phyloP scores from a whole-genome alignment of 2,113 vertebrate genomes.

The Aegotheles bennettii region DNA sequence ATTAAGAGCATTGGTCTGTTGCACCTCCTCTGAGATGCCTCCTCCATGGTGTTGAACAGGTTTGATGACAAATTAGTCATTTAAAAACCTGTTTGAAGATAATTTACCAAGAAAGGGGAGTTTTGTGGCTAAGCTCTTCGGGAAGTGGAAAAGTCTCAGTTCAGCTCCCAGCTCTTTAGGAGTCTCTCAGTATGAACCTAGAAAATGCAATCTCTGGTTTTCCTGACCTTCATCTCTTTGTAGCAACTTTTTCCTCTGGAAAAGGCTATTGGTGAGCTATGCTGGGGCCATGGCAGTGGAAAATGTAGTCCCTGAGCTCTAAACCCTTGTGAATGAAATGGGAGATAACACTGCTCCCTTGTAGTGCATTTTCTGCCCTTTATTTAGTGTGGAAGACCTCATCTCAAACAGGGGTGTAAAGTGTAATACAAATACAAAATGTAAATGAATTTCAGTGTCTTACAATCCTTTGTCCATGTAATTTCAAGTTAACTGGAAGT shows the following conservation, averaged over 20 bases:
- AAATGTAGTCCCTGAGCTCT: not conserved
- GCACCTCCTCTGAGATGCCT: slow-evolving; percentile 26
- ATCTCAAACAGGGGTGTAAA: not conserved
- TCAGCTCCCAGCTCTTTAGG: not conserved
- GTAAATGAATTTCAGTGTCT: not conserved
- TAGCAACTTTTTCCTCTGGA: not conserved
- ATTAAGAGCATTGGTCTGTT: slow-evolving; percentile 36
- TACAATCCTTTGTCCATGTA: not conserved
- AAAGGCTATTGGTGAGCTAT: not conserved
- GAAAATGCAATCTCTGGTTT: not conserved
- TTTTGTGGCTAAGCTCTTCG: not conserved
- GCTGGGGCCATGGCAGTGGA: not conserved
- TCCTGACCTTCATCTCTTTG: not conserved
- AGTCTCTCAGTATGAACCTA: not conserved
- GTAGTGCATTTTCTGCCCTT: not conserved
- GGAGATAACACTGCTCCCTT: not conserved
- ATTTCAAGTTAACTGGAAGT: not conserved
- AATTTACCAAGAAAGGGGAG: not conserved
- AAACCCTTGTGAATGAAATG: not conserved
- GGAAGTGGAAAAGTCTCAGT: not conserved
- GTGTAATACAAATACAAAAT: not conserved
- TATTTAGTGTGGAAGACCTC: not conserved
- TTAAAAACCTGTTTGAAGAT: slow-evolving; percentile 21
- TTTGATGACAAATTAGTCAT: slow-evolving; percentile 34
- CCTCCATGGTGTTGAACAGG: not conserved